phyloP scores from a whole-genome alignment of 2,797 vertebrate genomes.

The Onychomys arenicola region DNA sequence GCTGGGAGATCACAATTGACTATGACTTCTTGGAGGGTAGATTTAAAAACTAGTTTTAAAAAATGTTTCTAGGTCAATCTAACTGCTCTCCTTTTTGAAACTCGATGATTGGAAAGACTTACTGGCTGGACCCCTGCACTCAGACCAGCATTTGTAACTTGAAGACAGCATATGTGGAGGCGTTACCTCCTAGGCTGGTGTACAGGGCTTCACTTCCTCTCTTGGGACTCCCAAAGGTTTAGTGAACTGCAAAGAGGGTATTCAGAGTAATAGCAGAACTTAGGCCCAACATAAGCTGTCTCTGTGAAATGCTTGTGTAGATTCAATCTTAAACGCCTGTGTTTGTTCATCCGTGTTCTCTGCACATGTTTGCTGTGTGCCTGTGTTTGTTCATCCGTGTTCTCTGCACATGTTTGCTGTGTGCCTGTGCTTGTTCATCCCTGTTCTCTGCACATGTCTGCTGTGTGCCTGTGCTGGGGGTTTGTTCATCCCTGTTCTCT shows the following conservation, averaged over 20 bases:
- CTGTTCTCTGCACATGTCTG: too few species aligned
- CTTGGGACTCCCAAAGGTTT: not conserved
- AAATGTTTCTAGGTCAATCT: not conserved
- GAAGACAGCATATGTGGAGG: not conserved
- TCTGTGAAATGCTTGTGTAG: too few species aligned
- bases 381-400: not conserved
- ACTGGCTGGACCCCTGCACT: not conserved
- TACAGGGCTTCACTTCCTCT: not conserved
- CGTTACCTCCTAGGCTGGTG: not conserved
- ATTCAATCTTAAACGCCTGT: not conserved
- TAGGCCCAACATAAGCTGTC: not conserved
- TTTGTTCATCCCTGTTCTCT: not conserved
- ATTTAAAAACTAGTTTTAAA: not conserved
- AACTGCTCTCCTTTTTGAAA: slow-evolving; percentile 33
- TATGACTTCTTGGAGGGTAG: not conserved
- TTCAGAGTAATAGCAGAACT: not conserved
- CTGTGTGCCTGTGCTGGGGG: too few species aligned
- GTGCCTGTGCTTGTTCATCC: too few species aligned
- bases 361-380: too few species aligned
- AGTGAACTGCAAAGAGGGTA: not conserved
- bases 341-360: too few species aligned
- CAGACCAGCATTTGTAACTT: not conserved
- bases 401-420: too few species aligned
- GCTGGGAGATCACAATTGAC: not conserved
- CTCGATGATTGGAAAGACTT: not conserved